Evolutionary conservation across 2,113 vertebrate species (phyloP).

Genomic region (Takifugu bimaculatus): DNA sequence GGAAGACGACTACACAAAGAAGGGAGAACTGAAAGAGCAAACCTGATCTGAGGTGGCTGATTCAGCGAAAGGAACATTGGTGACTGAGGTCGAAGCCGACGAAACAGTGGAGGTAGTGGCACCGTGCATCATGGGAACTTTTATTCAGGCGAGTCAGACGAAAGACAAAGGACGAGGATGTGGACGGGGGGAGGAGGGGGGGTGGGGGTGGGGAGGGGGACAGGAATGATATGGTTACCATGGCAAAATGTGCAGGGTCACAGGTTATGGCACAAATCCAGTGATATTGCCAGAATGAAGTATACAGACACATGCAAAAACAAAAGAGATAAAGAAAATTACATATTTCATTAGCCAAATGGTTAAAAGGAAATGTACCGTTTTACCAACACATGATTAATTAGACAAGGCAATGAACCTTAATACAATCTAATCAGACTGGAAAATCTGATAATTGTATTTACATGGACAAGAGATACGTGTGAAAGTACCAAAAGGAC

Average conservation of each 20-base stretch:
- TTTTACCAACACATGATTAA: conserved; percentile 45
- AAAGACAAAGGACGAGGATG: conserved; percentile 86
- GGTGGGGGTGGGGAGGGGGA: conserved; percentile 76
- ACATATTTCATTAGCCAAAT: conserved; percentile 44
- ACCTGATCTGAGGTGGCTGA: conserved; percentile 96
- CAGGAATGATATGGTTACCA: conserved; percentile 88
- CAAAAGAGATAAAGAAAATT: conserved; percentile 67
- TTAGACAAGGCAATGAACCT: conserved; percentile 80
- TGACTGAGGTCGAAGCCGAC: conserved; percentile 93
- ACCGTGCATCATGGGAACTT: conserved; percentile 99
- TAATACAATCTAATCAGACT: conserved; percentile 81
- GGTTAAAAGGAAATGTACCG: conserved; percentile 32
- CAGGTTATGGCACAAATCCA: conserved; percentile 87
- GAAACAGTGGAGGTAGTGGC: conserved; percentile 95
- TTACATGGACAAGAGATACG: conserved; percentile 55
- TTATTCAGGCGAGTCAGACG: conserved; percentile 81
- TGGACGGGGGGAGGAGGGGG: conserved; percentile 75
- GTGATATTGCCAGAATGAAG: conserved; percentile 84
- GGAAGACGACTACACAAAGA: conserved; percentile 28
- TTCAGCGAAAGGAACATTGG: conserved; percentile 96
- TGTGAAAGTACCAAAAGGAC: conserved; percentile 57
- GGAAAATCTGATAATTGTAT: conserved; percentile 71
- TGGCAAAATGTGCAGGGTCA: conserved; percentile 82
- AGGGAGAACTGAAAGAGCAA: conserved; percentile 86
- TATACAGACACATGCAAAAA: conserved; percentile 69